A percentile compares a stretch with the other conserved stretches of the same genome.
These are phyloP conservation scores for Phanerotoma sp. DNA, from an alignment of 2,888 invertebrate species.

Conservation along the genomic window DNA sequence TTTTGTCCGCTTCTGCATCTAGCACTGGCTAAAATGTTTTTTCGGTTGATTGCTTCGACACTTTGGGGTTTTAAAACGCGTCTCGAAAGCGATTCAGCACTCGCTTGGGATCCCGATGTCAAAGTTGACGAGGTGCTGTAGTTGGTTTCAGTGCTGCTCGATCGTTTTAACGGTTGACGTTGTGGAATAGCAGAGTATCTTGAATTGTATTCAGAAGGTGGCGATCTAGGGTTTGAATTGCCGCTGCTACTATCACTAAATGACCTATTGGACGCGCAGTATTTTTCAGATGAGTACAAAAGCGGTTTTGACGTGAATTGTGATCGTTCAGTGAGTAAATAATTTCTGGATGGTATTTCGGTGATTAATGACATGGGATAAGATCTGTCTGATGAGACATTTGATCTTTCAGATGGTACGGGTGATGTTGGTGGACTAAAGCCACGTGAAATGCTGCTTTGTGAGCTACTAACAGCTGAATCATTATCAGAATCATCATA, in stretches of 20 bases:
- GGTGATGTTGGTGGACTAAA: slow-evolving; percentile 75
- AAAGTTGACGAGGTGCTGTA: slow-evolving; percentile 72
- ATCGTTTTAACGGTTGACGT: slow-evolving; percentile 63
- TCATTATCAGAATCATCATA: slow-evolving; percentile 80
- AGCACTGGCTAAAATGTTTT: slow-evolving; percentile 84
- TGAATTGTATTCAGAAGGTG: slow-evolving; percentile 32
- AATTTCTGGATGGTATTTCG: slow-evolving; percentile 48
- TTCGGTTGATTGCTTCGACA: slow-evolving; percentile 81
- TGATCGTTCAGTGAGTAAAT: slow-evolving; percentile 27
- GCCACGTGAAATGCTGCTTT: slow-evolving; percentile 74
- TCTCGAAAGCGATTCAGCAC: slow-evolving; percentile 60
- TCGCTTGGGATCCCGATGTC: slow-evolving; percentile 74
- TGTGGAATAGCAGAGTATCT: slow-evolving; percentile 45
- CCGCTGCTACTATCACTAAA: slow-evolving; percentile 59
- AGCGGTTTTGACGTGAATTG: slow-evolving; percentile 24
- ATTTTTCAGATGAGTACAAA: slow-evolving; percentile 30
- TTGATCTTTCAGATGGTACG: slow-evolving; percentile 62
- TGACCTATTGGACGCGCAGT: slow-evolving; percentile 48
- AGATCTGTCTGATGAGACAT: slow-evolving; percentile 59
- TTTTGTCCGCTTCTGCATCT: slow-evolving; percentile 82
- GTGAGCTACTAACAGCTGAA: slow-evolving; percentile 83
- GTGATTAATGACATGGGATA: slow-evolving; percentile 53
- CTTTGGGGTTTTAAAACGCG: slow-evolving; percentile 77
- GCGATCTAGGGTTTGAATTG: slow-evolving; percentile 55
- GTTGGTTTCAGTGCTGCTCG: slow-evolving; percentile 73